Evolutionary conservation across 2,888 invertebrate species (phyloP).

Genomic region (Scaptodrosophila latifasciaeformis): DNA sequence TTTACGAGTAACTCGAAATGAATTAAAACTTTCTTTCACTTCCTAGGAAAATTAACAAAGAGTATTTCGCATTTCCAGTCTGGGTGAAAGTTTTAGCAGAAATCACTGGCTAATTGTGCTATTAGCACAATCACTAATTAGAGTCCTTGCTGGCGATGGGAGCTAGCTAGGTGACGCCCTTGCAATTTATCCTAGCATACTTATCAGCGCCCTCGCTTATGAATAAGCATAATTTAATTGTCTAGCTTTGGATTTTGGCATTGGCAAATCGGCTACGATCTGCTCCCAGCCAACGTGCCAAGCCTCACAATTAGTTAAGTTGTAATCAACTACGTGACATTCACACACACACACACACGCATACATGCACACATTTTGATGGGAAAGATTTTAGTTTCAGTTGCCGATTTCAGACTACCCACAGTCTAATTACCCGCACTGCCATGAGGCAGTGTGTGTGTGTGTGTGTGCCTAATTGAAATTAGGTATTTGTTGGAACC

Average conservation of each 20-base stretch:
- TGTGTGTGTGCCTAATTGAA: slow-evolving; percentile 50
- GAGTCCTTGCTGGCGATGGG: too few relatives aligned
- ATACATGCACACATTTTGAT: not conserved
- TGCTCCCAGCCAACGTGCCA: not conserved
- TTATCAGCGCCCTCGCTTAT: not conserved
- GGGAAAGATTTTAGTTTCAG: slow-evolving; percentile 29
- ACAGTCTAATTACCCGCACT: slow-evolving; percentile 53
- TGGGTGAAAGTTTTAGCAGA: too few relatives aligned
- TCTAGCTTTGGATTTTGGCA: slow-evolving; percentile 22
- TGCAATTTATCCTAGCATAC: not conserved
- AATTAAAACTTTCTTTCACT: too few relatives aligned
- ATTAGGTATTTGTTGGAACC: slow-evolving; percentile 25
- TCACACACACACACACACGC: not conserved
- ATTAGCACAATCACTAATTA: too few relatives aligned
- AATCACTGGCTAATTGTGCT: too few relatives aligned
- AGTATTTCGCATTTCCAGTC: too few relatives aligned
- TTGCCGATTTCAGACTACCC: too few relatives aligned
- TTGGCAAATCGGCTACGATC: not conserved
- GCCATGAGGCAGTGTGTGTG: not conserved
- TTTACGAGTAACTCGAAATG: too few relatives aligned
- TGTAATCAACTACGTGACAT: not conserved
- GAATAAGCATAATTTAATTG: slow-evolving; percentile 49
- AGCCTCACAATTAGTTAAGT: slow-evolving; percentile 1
- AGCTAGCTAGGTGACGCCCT: too few relatives aligned
- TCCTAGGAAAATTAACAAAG: too few relatives aligned